These are phyloP conservation scores for Lacerta bilineata DNA, from an alignment of 2,797 vertebrate species.

Conservation along the genomic window DNA sequence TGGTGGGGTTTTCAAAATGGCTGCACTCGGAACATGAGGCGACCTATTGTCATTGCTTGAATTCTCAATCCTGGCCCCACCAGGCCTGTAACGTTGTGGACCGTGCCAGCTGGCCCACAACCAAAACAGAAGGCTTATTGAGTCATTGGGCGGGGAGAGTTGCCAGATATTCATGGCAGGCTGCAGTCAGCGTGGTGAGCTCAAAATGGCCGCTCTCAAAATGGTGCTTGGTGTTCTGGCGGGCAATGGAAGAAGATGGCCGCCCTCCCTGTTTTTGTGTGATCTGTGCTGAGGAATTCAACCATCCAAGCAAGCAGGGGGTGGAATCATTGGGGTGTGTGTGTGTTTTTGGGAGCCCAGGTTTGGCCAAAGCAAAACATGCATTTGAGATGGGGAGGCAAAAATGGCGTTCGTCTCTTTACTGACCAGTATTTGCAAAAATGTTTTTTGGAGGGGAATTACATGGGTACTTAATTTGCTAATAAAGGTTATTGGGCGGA, in stretches of 20 bases:
- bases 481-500: constrained; percentile 28
- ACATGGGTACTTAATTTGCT: constrained; percentile 6
- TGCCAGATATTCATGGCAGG: too few relatives aligned
- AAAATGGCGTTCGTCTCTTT: neutral
- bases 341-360: neutral
- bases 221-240: neutral
- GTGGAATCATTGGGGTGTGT: neutral
- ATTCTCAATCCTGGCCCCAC: neutral
- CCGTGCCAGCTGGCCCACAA: neutral
- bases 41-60: neutral
- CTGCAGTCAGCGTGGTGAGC: too few relatives aligned
- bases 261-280: too few relatives aligned
- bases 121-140: neutral
- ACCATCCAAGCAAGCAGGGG: neutral
- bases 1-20: neutral
- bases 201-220: too few relatives aligned
- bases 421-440: constrained; percentile 9
- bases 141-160: too few relatives aligned
- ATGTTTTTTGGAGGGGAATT: neutral
- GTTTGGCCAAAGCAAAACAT: neutral
- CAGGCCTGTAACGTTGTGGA: too few relatives aligned
- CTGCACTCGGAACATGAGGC: neutral
- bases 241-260: neutral
- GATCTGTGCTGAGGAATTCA: neutral
- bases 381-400: too few relatives aligned